Conservation (phyloP, 2,888 invertebrate genomes). For the Mystacides longicornis region DNA sequence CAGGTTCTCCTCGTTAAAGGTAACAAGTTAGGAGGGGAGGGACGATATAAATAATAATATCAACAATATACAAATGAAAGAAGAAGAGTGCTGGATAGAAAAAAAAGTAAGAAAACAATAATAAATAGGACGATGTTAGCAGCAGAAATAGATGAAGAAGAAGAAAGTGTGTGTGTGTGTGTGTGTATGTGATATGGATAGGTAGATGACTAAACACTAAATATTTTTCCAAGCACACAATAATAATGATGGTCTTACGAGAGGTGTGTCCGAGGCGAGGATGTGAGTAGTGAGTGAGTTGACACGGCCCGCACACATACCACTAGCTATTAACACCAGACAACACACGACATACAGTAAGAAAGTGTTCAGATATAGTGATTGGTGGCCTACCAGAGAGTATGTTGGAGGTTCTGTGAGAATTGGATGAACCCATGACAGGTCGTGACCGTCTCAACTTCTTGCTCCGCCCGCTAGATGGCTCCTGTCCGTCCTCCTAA, state of each 20-base stretch:
- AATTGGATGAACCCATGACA: slow-evolving; percentile 17
- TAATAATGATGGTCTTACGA: too few relatives aligned
- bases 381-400: slow-evolving; percentile 26
- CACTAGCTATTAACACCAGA: too few relatives aligned
- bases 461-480: slow-evolving; percentile 16
- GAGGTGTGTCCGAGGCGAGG: too few relatives aligned
- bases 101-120: not conserved
- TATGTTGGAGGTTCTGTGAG: slow-evolving; percentile 26
- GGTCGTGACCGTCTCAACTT: slow-evolving; percentile 21
- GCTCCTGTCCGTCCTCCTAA: slow-evolving; percentile 25
- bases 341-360: too few relatives aligned
- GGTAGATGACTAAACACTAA: too few relatives aligned
- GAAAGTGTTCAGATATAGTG: slow-evolving; percentile 4
- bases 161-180: too few relatives aligned
- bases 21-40: not conserved
- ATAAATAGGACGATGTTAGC: not conserved
- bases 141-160: not conserved
- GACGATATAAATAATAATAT: not conserved
- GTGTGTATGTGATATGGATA: too few relatives aligned
- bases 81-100: not conserved
- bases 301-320: too few relatives aligned
- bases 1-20: too few relatives aligned
- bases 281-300: too few relatives aligned
- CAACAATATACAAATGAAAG: not conserved
- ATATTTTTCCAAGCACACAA: slow-evolving; percentile 27